Evolutionary conservation across 1,140 invertebrate species (phyloP).

Genomic region (Andricus grossulariae): DNA sequence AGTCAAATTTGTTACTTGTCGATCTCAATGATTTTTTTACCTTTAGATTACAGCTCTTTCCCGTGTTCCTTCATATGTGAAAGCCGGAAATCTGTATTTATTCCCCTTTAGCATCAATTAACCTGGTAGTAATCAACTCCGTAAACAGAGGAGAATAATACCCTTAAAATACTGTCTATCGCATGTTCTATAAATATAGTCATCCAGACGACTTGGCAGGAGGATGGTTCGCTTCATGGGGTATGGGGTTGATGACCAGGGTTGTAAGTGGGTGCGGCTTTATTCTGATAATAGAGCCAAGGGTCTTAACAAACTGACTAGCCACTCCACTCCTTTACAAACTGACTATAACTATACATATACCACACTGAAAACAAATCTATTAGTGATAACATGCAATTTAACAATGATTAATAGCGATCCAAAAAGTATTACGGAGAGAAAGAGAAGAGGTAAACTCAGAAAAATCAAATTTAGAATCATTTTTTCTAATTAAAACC

Average conservation of each 20-base stretch:
- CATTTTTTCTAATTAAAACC: no score
- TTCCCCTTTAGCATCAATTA: not conserved
- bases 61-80: no score
- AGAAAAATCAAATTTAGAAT: no score
- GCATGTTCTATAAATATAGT: conserved; percentile 46
- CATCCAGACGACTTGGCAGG: conserved; percentile 38
- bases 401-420: not conserved
- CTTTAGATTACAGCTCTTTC: no score
- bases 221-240: conserved; percentile 33
- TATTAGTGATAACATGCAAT: conserved; percentile 10
- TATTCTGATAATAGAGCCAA: conserved; percentile 24
- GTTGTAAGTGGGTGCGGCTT: conserved; percentile 49
- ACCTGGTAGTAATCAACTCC: not conserved
- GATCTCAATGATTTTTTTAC: no score
- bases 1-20: no score
- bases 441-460: no score
- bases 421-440: no score
- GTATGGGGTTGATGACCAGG: conserved; percentile 49
- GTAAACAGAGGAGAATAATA: conserved; percentile 1
- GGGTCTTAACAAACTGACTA: not conserved
- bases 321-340: conserved; percentile 1
- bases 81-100: not conserved
- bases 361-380: not conserved
- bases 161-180: conserved; percentile 25
- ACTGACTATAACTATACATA: not conserved